These are phyloP conservation scores for Burhinus bistriatus DNA, from an alignment of 2,113 vertebrate species.

Conservation along the genomic window DNA sequence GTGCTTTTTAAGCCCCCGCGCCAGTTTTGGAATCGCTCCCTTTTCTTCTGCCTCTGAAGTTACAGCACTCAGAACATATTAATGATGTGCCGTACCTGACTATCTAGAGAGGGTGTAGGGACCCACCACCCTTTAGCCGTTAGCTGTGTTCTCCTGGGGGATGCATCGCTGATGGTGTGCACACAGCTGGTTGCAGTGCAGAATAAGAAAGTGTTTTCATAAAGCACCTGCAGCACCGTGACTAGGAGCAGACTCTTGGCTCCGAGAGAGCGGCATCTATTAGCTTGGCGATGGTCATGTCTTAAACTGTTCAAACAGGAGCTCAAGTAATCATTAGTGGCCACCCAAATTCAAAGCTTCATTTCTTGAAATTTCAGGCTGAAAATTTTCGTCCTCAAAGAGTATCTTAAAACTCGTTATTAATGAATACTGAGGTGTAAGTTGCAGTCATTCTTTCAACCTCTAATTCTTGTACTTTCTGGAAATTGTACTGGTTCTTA, in stretches of 20 bases:
- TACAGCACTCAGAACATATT: rapidly evolving
- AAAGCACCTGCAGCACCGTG: not conserved
- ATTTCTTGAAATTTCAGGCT: not conserved
- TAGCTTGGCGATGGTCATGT: not conserved
- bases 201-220: not conserved
- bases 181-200: not conserved
- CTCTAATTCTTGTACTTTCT: not conserved
- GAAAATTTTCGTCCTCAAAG: not conserved
- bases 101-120: not conserved
- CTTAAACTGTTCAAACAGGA: not conserved
- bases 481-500: not conserved
- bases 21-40: not conserved
- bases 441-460: not conserved
- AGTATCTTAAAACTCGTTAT: not conserved
- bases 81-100: not conserved
- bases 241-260: not conserved
- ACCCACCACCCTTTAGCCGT: not conserved
- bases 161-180: rapidly evolving
- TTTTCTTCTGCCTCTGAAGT: not conserved
- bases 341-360: not conserved
- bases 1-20: not conserved
- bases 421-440: not conserved
- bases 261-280: not conserved
- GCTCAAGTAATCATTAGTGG: not conserved
- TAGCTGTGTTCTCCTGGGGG: not conserved